Conservation (phyloP, 2,113 vertebrate genomes). For the Pica pica region DNA sequence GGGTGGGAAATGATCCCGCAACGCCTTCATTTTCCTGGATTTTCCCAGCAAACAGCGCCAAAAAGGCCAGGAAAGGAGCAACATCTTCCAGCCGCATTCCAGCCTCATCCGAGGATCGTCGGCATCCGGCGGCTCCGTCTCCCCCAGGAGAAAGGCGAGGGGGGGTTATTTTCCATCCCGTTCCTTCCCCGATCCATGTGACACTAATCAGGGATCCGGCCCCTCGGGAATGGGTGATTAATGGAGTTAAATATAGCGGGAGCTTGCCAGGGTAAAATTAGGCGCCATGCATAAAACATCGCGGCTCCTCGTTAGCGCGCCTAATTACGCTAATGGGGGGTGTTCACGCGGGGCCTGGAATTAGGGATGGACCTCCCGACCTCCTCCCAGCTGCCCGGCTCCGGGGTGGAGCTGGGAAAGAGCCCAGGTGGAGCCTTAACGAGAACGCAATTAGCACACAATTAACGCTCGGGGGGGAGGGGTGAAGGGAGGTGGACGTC, state of each 20-base stretch:
- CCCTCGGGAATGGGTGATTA: constrained; percentile 73
- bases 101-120: not conserved
- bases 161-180: not conserved
- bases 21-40: rapidly evolving
- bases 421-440: not conserved
- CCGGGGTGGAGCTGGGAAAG: not conserved
- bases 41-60: not conserved
- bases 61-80: not conserved
- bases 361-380: not conserved
- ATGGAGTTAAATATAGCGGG: constrained; percentile 77
- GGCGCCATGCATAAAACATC: constrained; percentile 78
- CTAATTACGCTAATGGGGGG: constrained; percentile 42
- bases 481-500: rapidly evolving
- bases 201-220: constrained; percentile 72
- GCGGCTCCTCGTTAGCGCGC: constrained; percentile 42
- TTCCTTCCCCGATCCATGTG: constrained; percentile 56
- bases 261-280: constrained; percentile 68
- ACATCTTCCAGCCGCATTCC: rapidly evolving
- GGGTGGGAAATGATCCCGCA: rapidly evolving
- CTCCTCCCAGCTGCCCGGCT: not conserved
- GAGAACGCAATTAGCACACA: not conserved
- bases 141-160: not conserved
- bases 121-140: not conserved
- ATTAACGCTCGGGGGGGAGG: not conserved
- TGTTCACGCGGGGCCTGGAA: not conserved